Percentiles rank a stretch among this genome's conserved stretches.
Conservation (phyloP, 2,113 vertebrate species). For the Mormoops blainvillei region DNA sequence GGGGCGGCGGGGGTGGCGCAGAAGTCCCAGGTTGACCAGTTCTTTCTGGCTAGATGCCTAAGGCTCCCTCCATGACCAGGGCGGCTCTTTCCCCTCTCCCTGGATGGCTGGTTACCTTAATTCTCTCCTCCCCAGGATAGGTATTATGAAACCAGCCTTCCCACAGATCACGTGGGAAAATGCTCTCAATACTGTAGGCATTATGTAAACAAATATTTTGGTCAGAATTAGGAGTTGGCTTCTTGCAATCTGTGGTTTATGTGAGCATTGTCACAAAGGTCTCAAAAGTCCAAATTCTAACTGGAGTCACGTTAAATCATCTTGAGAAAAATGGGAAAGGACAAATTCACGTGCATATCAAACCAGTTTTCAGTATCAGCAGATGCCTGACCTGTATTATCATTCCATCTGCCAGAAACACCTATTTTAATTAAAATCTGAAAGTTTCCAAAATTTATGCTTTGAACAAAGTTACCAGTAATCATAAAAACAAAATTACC, state of each 20-base stretch:
- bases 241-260: not conserved
- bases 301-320: not conserved
- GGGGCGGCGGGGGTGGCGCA: fast-evolving
- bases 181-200: not conserved
- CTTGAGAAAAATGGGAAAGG: not conserved
- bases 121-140: not conserved
- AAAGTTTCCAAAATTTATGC: not conserved
- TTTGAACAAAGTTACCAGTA: not conserved
- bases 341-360: not conserved
- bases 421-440: not conserved
- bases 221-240: not conserved
- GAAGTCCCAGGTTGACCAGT: not conserved
- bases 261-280: not conserved
- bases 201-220: not conserved
- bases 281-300: not conserved
- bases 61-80: not conserved
- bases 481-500: not conserved
- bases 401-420: not conserved
- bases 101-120: not conserved
- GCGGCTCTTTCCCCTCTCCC: not conserved
- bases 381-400: not conserved
- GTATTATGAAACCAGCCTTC: not conserved
- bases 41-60: not conserved
- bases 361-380: not conserved
- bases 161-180: not conserved